phyloP scores from a whole-genome alignment of 2,888 invertebrate species.

The Eugnorisma glareosa region DNA sequence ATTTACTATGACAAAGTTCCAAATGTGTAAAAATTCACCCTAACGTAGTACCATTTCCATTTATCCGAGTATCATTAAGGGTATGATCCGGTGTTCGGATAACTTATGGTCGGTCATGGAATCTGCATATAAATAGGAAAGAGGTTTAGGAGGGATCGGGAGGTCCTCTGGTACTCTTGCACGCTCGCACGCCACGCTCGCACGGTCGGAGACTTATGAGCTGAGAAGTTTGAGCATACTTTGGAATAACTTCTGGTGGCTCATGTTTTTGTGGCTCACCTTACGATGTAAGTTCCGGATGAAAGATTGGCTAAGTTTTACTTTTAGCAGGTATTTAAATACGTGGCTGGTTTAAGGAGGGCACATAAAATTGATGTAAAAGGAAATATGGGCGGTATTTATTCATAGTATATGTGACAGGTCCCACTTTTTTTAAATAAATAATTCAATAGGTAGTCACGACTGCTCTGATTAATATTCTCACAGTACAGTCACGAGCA shows the following conservation, averaged over 20 bases:
- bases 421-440: background rate
- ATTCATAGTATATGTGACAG: background rate
- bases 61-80: conserved; percentile 87
- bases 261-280: conserved; percentile 42
- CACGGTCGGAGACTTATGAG: conserved; percentile 52
- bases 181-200: conserved; percentile 49
- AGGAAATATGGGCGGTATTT: background rate
- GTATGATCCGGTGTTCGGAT: conserved; percentile 88
- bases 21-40: conserved; percentile 73
- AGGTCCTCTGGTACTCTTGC: conserved; percentile 38
- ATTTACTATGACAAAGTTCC: conserved; percentile 79
- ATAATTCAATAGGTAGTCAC: background rate
- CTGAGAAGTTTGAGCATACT: conserved; percentile 53
- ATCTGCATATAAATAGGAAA: conserved; percentile 90
- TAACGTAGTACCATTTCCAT: conserved; percentile 82
- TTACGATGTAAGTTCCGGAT: conserved; percentile 41
- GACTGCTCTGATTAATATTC: background rate
- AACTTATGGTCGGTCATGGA: conserved; percentile 89
- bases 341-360: background rate
- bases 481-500: too few relatives aligned
- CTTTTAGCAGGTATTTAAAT: conserved; percentile 36
- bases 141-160: conserved; percentile 78
- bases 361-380: background rate
- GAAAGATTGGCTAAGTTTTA: conserved; percentile 50
- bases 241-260: conserved; percentile 57